Evolutionary conservation across 2,113 vertebrate genomes (phyloP).

Genomic region (Conger conger): DNA sequence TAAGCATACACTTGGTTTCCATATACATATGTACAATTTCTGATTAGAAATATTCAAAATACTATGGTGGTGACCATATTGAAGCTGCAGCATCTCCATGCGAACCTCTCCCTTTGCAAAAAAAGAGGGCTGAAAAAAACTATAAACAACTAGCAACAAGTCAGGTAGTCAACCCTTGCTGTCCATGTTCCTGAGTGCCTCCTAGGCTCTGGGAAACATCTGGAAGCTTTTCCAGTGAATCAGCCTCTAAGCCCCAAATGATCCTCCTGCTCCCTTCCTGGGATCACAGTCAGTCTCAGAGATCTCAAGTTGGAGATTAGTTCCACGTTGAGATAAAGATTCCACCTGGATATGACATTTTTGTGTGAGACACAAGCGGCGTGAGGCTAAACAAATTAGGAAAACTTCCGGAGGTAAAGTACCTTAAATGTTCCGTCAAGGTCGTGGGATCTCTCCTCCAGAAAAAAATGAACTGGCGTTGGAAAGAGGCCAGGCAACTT

Average conservation of each 20-base stretch:
- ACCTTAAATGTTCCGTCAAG: not conserved
- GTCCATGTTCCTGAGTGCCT: not conserved
- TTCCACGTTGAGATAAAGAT: not conserved
- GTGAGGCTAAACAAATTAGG: not conserved
- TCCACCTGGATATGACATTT: not conserved
- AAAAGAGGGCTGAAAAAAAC: too few species aligned
- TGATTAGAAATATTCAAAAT: too few species aligned
- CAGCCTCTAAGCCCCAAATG: too few species aligned
- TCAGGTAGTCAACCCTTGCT: not conserved
- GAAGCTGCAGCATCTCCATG: too few species aligned
- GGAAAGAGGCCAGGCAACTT: not conserved
- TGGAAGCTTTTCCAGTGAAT: too few species aligned
- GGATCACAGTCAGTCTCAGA: not conserved
- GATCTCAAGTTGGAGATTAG: not conserved
- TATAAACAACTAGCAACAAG: too few species aligned
- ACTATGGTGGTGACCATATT: too few species aligned
- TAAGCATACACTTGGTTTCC: too few species aligned
- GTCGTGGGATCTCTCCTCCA: not conserved
- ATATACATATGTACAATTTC: too few species aligned
- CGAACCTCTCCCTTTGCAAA: too few species aligned
- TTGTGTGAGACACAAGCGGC: not conserved
- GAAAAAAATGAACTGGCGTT: not conserved
- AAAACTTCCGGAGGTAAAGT: not conserved
- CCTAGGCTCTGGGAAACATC: not conserved
- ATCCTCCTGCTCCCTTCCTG: not conserved